Evolutionary conservation across 2,797 vertebrate genomes (phyloP), one percentile per base, ranked within the genome.

Genomic region (Pangasius sanitwongsei): DNA sequence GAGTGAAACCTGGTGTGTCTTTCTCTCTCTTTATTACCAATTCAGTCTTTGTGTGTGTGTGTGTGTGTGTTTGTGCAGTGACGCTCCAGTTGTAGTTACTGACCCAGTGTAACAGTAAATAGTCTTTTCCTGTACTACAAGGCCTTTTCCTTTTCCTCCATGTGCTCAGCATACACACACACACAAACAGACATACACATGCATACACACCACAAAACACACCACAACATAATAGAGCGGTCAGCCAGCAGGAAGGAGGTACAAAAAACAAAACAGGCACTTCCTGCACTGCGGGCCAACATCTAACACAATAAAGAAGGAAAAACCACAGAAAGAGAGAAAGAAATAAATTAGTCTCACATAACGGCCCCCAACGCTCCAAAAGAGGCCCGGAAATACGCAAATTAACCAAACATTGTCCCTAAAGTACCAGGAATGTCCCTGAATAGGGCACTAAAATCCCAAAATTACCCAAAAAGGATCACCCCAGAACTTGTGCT

Each of bases 231-330:
- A 86, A 74, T 86, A 74, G 67, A 86, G 50, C 11, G 31, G 75
- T 87, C 53, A 61, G 31, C 74, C 87, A 80, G 61, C 70, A 89
- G 88, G 87, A 85, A 88, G 83, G 59, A 78, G 88, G 61, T 55
- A 78, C 37, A 37, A 85, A 67, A 78, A 77, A 85, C 82, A 88
- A 78, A 78, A 85, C 67, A 85, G 72, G 70, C n/a, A 87, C 86
- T 87, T 87, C 86, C 86, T 87, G 86, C 44, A 77, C 74, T 65
- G 57, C n/a, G 28, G 48, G 77, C 77, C 86, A 87, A 82, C 86
- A 55, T 81, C 55, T 53, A 53, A 87, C 63, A 87, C 86, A 87
- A 87, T 69, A 59, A 77, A 85, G 75, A n/a, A n/a, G n/a, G 44
- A 88, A 72, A 48, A 84, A 31, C 8, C 44, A 34, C 41, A 86